Base-by-base conservation (phyloP, 2,113 vertebrate genomes). In the Daubentonia madagascariensis region DNA sequence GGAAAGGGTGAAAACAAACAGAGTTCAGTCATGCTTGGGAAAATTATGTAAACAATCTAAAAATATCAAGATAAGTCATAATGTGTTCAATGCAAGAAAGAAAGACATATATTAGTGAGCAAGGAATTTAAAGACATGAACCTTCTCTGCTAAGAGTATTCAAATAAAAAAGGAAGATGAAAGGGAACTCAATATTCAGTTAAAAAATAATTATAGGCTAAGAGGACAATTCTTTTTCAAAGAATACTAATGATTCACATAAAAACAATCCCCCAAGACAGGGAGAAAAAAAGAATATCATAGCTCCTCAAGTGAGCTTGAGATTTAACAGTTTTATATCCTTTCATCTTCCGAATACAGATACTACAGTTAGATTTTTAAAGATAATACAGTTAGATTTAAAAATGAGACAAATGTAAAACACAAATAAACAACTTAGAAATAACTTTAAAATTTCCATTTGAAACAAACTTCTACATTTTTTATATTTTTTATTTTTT, bases 161-260 rank as follows among this genome's bases (percentile, higher is more conserved):
- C 32, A 76, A 85, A 80, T 90, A 57, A 90, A 78, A 97, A 72
- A 84, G 75, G 68, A 96, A 85, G 80, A 94, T 92, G 88, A 96
- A 94, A 72, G 52, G 17, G 7, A 97, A 54, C 30, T 75, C 68
- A 63, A 45, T 73, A 32, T 88, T 20, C 10, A 83, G n/a, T 92
- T 92, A 87, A 92, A 96, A 97, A 87, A 93, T 85, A 97, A 94
- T 84, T 89, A 85, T 35, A 67, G 61, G 92, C 45, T n/a, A 95
- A 84, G 28, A 85, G 54, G 90, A 92, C 92, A 96, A 85, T 70
- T 96, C 25, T 80, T 97, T 96, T 95, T 88, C 80, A 96, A 54
- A 57, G 84, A 94, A 89, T 52, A 72, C 48, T 88, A 94, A 75
- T 50, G 76, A 96, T 90, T 92, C 80, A 52, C 48, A 89, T 91